phyloP scores from a whole-genome alignment of 2,888 invertebrate genomes.

The Ptilodon capucinus region DNA sequence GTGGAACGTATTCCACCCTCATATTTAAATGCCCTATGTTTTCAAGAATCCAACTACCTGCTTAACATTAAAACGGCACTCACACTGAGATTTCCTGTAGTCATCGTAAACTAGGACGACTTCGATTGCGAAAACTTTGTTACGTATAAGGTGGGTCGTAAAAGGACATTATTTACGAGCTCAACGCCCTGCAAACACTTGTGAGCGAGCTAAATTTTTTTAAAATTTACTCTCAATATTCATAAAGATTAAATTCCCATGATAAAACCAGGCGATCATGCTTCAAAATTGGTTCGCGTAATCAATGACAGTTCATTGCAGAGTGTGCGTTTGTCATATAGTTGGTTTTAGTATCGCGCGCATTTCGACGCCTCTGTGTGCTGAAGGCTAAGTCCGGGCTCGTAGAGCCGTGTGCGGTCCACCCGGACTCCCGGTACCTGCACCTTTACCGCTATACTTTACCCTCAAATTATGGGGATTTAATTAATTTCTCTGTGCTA shows the following conservation, averaged over 20 bases:
- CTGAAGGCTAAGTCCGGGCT: too few relatives aligned
- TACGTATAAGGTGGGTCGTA: slow-evolving; percentile 47
- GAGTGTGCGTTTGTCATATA: too few relatives aligned
- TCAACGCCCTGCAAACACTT: too few relatives aligned
- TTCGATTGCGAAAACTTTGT: slow-evolving; percentile 60
- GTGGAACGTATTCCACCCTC: background rate
- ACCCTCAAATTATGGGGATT: slow-evolving; percentile 17
- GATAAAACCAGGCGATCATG: too few relatives aligned
- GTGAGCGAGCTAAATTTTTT: too few relatives aligned
- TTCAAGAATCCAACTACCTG: slow-evolving; percentile 22
- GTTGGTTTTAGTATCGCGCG: too few relatives aligned
- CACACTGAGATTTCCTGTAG: slow-evolving; percentile 36
- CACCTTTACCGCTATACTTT: slow-evolving; percentile 15
- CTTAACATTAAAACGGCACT: slow-evolving; percentile 26
- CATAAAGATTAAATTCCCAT: too few relatives aligned
- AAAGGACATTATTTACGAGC: slow-evolving; percentile 52
- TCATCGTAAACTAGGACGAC: slow-evolving; percentile 56
- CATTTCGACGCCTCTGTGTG: too few relatives aligned
- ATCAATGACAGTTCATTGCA: too few relatives aligned
- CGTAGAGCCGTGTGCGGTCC: slow-evolving; percentile 1
- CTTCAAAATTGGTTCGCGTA: too few relatives aligned
- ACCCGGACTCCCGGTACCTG: slow-evolving; percentile 10
- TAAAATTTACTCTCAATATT: too few relatives aligned
- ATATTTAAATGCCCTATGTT: background rate
- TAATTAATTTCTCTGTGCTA: slow-evolving; percentile 18